These are phyloP conservation scores for Drosophila mulleri DNA, from an alignment of 2,888 invertebrate genomes.

Conservation along the genomic window DNA sequence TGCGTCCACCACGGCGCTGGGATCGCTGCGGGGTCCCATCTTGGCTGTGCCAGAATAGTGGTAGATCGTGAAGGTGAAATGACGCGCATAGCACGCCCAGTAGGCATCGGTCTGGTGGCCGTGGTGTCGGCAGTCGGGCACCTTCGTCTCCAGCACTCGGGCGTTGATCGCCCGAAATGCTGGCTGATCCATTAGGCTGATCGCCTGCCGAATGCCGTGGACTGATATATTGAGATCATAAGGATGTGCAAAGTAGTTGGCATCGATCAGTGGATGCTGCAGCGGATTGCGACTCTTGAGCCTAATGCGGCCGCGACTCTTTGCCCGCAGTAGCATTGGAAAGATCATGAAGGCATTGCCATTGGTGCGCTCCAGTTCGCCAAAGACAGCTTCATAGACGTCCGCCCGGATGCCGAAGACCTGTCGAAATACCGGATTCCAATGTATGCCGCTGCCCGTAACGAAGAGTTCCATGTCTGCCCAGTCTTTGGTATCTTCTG, in stretches of 20 bases:
- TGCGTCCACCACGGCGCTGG: conserved; percentile 88
- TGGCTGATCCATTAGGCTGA: conserved; percentile 85
- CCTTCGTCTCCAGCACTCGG: conserved; percentile 85
- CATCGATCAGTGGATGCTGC: conserved; percentile 88
- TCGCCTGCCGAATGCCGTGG: conserved; percentile 86
- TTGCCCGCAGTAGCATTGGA: conserved; percentile 88
- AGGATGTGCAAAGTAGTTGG: conserved; percentile 89
- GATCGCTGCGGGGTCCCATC: conserved; percentile 88
- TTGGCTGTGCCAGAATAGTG: conserved; percentile 88
- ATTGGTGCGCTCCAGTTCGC: conserved; percentile 69
- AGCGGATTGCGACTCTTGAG: conserved; percentile 88
- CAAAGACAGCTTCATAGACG: conserved; percentile 85
- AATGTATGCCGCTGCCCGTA: conserved; percentile 85
- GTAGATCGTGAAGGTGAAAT: conserved; percentile 88
- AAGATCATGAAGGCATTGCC: conserved; percentile 86
- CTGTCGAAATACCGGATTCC: conserved; percentile 73
- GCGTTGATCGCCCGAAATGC: conserved; percentile 87
- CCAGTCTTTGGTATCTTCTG: conserved; percentile 71
- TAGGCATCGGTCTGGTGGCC: conserved; percentile 86
- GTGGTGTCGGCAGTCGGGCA: conserved; percentile 87
- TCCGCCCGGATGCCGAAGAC: conserved; percentile 85
- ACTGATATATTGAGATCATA: conserved; percentile 88
- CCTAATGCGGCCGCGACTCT: conserved; percentile 88
- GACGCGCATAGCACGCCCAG: conserved; percentile 88
- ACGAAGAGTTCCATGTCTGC: conserved; percentile 90